A percentile compares a stretch with the other conserved stretches of the same genome.
These are phyloP conservation scores for Phycodurus eques DNA, from an alignment of 2,113 vertebrate species.

Conservation along the genomic window DNA sequence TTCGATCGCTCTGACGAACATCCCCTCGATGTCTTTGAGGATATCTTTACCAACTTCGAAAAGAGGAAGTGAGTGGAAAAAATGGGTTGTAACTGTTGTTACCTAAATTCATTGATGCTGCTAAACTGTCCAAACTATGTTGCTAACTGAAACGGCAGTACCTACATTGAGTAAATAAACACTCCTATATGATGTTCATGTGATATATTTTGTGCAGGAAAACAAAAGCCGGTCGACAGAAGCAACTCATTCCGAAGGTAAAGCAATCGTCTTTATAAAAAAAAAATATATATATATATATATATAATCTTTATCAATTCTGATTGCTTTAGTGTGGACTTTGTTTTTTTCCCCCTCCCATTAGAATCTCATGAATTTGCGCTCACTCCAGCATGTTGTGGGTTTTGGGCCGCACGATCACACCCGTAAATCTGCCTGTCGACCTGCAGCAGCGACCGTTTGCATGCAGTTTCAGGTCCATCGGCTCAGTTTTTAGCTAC, in stretches of 20 bases:
- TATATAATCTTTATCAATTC: neutral
- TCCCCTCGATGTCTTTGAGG: conserved; percentile 86
- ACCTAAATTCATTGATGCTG: neutral
- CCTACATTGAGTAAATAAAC: neutral
- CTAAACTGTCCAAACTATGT: neutral
- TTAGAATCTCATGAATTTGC: conserved; percentile 87
- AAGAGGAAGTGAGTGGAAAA: conserved; percentile 83
- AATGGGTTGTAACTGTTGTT: neutral
- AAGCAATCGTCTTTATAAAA: neutral
- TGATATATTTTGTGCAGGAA: conserved; percentile 75
- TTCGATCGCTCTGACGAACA: conserved; percentile 89
- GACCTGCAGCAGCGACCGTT: conserved; percentile 83
- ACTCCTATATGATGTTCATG: neutral
- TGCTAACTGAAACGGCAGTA: neutral
- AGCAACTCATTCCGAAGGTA: conserved; percentile 97
- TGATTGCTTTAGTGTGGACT: neutral
- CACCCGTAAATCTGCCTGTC: conserved; percentile 82
- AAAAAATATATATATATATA: too few species aligned
- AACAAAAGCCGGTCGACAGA: conserved; percentile 80
- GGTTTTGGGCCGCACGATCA: conserved; percentile 82
- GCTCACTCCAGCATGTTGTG: conserved; percentile 84
- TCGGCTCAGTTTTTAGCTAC: neutral
- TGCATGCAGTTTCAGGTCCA: conserved; percentile 90
- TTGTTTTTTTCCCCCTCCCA: neutral
- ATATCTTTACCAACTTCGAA: conserved; percentile 87